phyloP scores from a whole-genome alignment of 2,888 invertebrate genomes.

The Carabus problematicus region DNA sequence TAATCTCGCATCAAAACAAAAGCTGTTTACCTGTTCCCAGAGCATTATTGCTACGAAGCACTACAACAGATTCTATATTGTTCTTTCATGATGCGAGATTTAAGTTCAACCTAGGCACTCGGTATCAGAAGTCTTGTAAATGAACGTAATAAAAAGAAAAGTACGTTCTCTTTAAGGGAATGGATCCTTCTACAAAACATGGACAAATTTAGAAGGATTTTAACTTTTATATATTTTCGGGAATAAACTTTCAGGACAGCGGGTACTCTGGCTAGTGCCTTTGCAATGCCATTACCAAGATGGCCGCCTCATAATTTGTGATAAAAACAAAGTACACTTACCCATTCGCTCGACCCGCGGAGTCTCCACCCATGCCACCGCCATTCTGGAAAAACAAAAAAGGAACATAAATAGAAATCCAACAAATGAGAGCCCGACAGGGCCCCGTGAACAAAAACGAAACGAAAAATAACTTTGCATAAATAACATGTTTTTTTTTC shows the following conservation, averaged over 20 bases:
- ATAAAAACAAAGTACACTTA: conserved; percentile 60
- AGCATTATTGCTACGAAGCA: too few species aligned
- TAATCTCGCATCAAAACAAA: too few species aligned
- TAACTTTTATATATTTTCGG: neutral
- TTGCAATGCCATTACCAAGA: conserved; percentile 2
- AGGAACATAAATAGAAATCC: conserved; percentile 63
- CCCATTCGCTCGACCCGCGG: conserved; percentile 83
- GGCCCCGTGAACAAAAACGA: conserved; percentile 44
- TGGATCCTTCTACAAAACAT: too few species aligned
- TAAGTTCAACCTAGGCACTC: too few species aligned
- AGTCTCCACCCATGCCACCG: conserved; percentile 78
- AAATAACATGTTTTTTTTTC: conserved; percentile 17
- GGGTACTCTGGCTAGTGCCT: conserved; percentile 36
- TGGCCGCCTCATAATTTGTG: conserved; percentile 9
- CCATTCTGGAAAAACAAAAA: conserved; percentile 84
- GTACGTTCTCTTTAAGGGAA: too few species aligned
- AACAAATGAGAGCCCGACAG: conserved; percentile 59
- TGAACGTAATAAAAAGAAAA: too few species aligned
- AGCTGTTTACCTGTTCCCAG: too few species aligned
- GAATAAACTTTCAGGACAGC: too few species aligned
- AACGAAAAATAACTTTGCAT: conserved; percentile 31
- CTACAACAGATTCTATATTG: too few species aligned
- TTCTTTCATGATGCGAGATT: too few species aligned
- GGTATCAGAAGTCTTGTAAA: too few species aligned
- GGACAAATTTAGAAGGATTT: too few species aligned